Evolutionary conservation across 2,797 vertebrate genomes (phyloP).

Genomic region (Coracias cyanogaster): DNA sequence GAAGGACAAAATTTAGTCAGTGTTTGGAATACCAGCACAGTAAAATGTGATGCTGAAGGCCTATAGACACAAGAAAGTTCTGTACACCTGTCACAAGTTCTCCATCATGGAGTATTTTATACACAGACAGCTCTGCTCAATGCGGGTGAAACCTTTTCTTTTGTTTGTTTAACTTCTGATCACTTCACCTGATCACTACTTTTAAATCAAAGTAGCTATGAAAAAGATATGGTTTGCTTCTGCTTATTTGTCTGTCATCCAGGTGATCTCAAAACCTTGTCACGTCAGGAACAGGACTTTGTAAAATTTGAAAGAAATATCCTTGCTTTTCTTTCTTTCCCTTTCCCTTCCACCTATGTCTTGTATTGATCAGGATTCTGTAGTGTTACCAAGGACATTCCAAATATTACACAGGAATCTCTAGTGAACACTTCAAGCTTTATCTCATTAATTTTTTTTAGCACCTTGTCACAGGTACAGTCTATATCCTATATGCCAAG

Average conservation of each 20-base stretch:
- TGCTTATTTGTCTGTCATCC: neutral
- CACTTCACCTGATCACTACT: neutral
- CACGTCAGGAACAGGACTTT: neutral
- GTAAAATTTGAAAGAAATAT: neutral
- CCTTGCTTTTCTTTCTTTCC: neutral
- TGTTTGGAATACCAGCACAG: neutral
- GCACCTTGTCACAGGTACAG: constrained; percentile 13
- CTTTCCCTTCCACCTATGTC: neutral
- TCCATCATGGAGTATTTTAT: neutral
- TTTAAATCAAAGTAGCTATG: neutral
- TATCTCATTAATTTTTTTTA: constrained; percentile 14
- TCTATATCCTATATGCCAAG: neutral
- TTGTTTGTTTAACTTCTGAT: neutral
- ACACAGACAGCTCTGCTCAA: neutral
- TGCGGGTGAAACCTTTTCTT: neutral
- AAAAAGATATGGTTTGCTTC: neutral
- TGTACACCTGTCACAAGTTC: neutral
- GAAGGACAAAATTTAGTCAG: neutral
- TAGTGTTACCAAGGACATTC: neutral
- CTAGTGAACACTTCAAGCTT: neutral
- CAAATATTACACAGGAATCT: neutral
- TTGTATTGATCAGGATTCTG: neutral
- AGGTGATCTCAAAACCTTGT: neutral
- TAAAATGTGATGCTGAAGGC: neutral
- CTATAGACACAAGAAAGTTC: neutral